Base-by-base conservation (phyloP, 2,797 vertebrate genomes). In the Stomatorhinus walkeri region DNA sequence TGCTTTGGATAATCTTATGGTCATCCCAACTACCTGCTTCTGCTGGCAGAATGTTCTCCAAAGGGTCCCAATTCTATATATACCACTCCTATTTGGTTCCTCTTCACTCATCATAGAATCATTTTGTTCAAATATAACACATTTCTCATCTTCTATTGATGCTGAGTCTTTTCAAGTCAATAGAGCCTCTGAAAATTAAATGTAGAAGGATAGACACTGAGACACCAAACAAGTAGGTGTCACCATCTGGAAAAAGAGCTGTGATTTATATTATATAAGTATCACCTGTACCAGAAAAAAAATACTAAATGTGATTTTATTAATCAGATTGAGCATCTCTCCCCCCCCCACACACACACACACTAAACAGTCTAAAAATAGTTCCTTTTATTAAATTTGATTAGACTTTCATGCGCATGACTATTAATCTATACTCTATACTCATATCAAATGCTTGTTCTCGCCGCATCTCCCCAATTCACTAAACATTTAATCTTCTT, bases 401-500 rank as follows among this genome's bases (percentile, higher is more conserved):
- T 46, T 81, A 43, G 40, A 46, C 76, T 81, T 81, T 46, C 28
- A 81, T 81, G 40, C 40, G 40, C 46, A 43, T 81, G 76, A 36
- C 76, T 46, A 81, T 81, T 81, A 81, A 81, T 81, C 76, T 81
- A 81, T 10, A 40, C 76, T 81, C 76, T 81, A 81, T 10, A 40
- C 76, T 81, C 19, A 10, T 81, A 81, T 81, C 19, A 46, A 81
- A 81, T 46, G 40, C 76, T 46, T n/a, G 19, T 10, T 81, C 16
- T 81, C 40, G 16, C 76, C 8, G 43, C 76, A 81, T 46, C 83
- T 85, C 48, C 81, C n/a, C n/a, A 32, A 85, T 52, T 52, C 83
- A 32, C 48, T 52, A 52, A 85, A 85, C 90, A 68, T 43, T 88
- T 89, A 91, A 89, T 89, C 88, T 89, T 90, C 88, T 87, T 88